These are phyloP conservation scores for Ursus arctos DNA, from an alignment of 2,113 vertebrate species.

Conservation along the genomic window DNA sequence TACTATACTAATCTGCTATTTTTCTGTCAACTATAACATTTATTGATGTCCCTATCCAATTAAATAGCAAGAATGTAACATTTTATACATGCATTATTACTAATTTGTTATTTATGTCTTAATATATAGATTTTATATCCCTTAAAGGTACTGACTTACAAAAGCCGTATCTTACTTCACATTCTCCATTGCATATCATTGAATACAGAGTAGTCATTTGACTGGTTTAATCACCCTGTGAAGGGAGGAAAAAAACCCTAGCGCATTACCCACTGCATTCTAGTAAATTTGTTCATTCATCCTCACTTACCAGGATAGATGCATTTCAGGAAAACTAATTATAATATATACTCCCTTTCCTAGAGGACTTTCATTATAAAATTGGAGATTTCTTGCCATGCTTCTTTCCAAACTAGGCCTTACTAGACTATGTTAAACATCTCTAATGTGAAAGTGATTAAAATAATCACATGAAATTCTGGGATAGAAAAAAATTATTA, in stretches of 20 bases:
- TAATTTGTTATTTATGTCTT: background rate
- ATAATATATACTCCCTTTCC: background rate
- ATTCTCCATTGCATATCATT: background rate
- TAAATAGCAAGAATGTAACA: background rate
- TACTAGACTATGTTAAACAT: constrained; percentile 21
- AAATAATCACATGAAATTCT: background rate
- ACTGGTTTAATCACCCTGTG: background rate
- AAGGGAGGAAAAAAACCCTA: background rate
- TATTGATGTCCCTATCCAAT: background rate
- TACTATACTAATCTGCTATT: background rate
- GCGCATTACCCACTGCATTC: background rate
- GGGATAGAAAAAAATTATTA: background rate
- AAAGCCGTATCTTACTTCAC: background rate
- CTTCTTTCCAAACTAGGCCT: constrained; percentile 40
- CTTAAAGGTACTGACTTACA: background rate
- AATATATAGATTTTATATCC: background rate
- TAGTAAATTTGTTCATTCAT: constrained; percentile 45
- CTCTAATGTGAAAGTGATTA: constrained; percentile 17
- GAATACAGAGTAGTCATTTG: background rate
- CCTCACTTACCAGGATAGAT: constrained; percentile 31
- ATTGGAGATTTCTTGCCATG: constrained; percentile 62
- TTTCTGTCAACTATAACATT: background rate
- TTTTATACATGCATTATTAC: background rate
- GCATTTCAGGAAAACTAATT: constrained; percentile 42
- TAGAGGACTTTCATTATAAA: constrained; percentile 44